phyloP scores from a whole-genome alignment of 2,797 vertebrate species.

The Sitta carolinensis region DNA sequence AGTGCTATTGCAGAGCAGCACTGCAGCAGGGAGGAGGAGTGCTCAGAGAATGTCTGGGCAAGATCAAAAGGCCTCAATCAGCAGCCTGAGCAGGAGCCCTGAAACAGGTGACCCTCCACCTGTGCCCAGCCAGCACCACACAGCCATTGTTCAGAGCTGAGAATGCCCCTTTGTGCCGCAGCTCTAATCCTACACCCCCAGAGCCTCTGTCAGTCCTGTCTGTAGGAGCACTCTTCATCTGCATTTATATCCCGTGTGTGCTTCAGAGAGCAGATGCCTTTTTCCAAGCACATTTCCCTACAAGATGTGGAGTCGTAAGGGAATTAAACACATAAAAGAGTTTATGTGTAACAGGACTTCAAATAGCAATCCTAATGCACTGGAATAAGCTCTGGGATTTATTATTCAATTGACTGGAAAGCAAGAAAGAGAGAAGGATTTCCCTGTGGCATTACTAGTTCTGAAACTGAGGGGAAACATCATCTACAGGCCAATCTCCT shows the following conservation, averaged over 20 bases:
- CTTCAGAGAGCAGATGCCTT: neutral
- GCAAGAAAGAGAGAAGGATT: neutral
- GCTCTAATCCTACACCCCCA: neutral
- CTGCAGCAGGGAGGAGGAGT: neutral
- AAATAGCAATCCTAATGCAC: conserved; percentile 30
- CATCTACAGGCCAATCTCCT: conserved; percentile 3
- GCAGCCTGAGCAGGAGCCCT: neutral
- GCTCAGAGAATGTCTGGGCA: neutral
- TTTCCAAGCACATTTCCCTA: neutral
- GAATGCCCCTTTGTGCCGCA: neutral
- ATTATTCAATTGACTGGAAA: conserved; percentile 47
- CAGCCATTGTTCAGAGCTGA: neutral
- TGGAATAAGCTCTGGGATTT: conserved; percentile 24
- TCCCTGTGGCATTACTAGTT: neutral
- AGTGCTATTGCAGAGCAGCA: neutral
- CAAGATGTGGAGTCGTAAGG: neutral
- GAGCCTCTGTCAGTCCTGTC: neutral
- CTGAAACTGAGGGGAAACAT: conserved; percentile 28
- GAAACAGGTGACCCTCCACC: neutral
- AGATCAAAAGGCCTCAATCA: conserved; percentile 4
- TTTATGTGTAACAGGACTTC: conserved; percentile 7
- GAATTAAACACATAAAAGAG: conserved; percentile 3
- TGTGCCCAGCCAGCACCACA: neutral
- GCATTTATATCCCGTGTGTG: neutral
- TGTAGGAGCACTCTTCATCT: neutral